Evolutionary conservation across 2,888 invertebrate genomes (phyloP).

Genomic region (Oxyteleia sp.): DNA sequence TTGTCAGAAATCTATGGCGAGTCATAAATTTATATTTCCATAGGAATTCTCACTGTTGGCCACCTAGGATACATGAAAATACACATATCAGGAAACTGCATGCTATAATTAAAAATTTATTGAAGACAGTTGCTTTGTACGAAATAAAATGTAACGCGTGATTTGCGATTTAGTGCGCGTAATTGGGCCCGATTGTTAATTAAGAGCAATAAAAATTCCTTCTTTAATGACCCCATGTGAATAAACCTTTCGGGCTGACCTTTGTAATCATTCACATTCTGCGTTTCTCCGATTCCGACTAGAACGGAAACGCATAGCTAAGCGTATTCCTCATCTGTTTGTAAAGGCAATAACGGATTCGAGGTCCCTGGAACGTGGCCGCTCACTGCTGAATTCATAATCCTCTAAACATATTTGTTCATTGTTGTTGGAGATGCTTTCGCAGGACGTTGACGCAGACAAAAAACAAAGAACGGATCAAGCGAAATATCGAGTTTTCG

Average conservation of each 20-base stretch:
- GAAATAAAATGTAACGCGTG: background rate
- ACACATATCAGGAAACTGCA: no score
- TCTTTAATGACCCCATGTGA: slow-evolving; percentile 56
- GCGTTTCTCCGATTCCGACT: slow-evolving; percentile 77
- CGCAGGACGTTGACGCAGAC: slow-evolving; percentile 68
- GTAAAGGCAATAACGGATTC: slow-evolving; percentile 80
- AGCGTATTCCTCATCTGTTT: slow-evolving; percentile 76
- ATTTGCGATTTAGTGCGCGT: slow-evolving; percentile 42
- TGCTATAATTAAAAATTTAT: no score
- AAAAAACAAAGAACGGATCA: slow-evolving; percentile 45
- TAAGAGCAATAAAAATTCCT: slow-evolving; percentile 64
- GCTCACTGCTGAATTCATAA: slow-evolving; percentile 78
- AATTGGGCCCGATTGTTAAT: slow-evolving; percentile 51
- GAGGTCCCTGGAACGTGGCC: slow-evolving; percentile 78
- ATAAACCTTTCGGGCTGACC: slow-evolving; percentile 68
- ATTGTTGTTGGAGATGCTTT: slow-evolving; percentile 64
- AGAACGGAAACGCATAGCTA: slow-evolving; percentile 81
- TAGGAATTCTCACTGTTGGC: no score
- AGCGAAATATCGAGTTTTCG: background rate
- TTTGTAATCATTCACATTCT: slow-evolving; percentile 74
- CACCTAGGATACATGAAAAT: no score
- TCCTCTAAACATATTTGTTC: slow-evolving; percentile 74
- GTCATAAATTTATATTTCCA: no score
- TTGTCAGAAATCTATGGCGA: no score
- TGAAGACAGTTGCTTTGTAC: no score